These are phyloP conservation scores for Actias luna DNA, from an alignment of 2,888 invertebrate genomes.

Conservation along the genomic window DNA sequence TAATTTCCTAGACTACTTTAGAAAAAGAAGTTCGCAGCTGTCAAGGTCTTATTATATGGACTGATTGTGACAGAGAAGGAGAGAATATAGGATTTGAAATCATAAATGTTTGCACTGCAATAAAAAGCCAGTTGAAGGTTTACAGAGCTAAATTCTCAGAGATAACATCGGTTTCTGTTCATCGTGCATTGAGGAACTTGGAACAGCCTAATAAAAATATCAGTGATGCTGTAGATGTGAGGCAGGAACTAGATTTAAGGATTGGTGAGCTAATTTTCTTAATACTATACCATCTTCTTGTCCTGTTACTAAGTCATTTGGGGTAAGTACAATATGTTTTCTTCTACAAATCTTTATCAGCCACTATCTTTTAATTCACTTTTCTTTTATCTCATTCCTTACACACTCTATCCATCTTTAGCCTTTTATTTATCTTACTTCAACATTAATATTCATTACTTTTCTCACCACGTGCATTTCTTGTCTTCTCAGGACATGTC, in stretches of 20 bases:
- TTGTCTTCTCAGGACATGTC: too few species aligned
- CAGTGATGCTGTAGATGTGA: slow-evolving; percentile 96
- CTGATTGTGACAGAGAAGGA: slow-evolving; percentile 99
- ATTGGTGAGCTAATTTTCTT: slow-evolving; percentile 83
- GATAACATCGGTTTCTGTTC: slow-evolving; percentile 92
- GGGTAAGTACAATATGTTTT: too few species aligned
- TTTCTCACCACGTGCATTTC: too few species aligned
- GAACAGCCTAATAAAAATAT: slow-evolving; percentile 89
- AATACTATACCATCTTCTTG: too few species aligned
- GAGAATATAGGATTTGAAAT: slow-evolving; percentile 99
- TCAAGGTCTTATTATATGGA: slow-evolving; percentile 96
- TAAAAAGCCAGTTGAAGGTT: slow-evolving; percentile 86
- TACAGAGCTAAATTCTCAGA: slow-evolving; percentile 98
- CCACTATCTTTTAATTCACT: too few species aligned
- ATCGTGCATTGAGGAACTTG: slow-evolving; percentile 90
- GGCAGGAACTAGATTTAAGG: slow-evolving; percentile 94
- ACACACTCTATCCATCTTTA: too few species aligned
- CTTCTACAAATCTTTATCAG: too few species aligned
- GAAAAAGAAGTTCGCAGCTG: slow-evolving; percentile 85
- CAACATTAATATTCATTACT: too few species aligned
- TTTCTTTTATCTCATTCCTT: too few species aligned
- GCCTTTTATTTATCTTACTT: too few species aligned
- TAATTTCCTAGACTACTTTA: slow-evolving; percentile 81
- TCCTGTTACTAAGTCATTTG: too few species aligned
- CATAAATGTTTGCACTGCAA: slow-evolving; percentile 92